Base-by-base conservation (phyloP, 2,888 invertebrate species). In the Acrobasis suavella region DNA sequence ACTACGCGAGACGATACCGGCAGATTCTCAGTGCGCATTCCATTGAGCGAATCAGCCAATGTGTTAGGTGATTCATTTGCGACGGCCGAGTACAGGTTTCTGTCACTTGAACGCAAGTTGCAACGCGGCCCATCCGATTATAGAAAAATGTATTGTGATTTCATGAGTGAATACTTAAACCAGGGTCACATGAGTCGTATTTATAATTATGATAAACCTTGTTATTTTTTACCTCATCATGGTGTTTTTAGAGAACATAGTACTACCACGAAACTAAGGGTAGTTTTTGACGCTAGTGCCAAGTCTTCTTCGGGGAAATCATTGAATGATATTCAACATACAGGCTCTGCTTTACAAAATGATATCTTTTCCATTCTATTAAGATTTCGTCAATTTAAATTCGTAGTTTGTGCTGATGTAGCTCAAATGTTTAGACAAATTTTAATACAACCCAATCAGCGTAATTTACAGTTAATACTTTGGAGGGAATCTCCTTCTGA, bases 401-500 rank as follows among this genome's bases (percentile, higher is more conserved):
- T 22, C 22, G 22, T 22, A 22, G 22, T 3, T 22, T 22, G 22
- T 22, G 22, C 22, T 22, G 22, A 22, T 22, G 22, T 22, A 22
- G 22, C 22, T 3, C 22, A 22, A 22, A 22, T 22, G 22, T 22
- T 22, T 22, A 22, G 22, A 22, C 22, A 22, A 22, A 22, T 22
- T 22, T 22, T 22, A 22, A 22, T 22, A 22, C 22, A 22, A 22
- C 1, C 60, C 0, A 63, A 70, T 9, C 66, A 76, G 42, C 51
- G 72, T 9, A 56, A 69, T 22, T 65, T 72, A 8, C 79, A 79
- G 50, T 56, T 70, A 37, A 77, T 79, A 0, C 56, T 78, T 1
- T 81, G 78, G 75, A 63, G 75, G 7, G 67, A 69, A 8, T 63
- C 65, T 14, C 56, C 62, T 2, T 38, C 58, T 2, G 63, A 71